Evolutionary conservation across 2,113 vertebrate species (phyloP).

Genomic region (Heterotis niloticus): DNA sequence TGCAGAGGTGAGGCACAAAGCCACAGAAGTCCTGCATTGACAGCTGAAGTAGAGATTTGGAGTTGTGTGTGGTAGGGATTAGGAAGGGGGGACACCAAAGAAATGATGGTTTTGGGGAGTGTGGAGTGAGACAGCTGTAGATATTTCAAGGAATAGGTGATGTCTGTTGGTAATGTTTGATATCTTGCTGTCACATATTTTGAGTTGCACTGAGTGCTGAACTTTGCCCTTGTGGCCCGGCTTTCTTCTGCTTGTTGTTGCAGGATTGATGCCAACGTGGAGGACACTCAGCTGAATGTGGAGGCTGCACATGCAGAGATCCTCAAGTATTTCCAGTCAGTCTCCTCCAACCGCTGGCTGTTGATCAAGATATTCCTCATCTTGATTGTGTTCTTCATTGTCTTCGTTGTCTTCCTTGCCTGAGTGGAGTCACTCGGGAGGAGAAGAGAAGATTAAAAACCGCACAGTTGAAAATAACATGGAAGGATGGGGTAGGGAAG

Average conservation of each 20-base stretch:
- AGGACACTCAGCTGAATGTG: constrained; percentile 85
- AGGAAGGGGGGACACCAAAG: not conserved
- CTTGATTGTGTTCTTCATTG: constrained; percentile 86
- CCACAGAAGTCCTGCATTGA: not conserved
- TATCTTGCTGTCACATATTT: no score
- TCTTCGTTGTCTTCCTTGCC: constrained; percentile 90
- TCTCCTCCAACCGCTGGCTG: constrained; percentile 91
- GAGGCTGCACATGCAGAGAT: constrained; percentile 85
- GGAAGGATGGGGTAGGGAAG: not conserved
- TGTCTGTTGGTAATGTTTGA: not conserved
- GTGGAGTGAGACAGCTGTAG: not conserved
- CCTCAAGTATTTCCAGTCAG: constrained; percentile 90
- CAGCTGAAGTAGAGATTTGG: not conserved
- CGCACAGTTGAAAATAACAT: not conserved
- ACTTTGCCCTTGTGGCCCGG: not conserved
- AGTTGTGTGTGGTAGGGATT: not conserved
- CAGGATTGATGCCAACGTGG: constrained; percentile 86
- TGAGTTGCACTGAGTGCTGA: not conserved
- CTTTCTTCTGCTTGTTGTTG: not conserved
- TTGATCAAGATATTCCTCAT: constrained; percentile 95
- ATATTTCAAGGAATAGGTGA: not conserved
- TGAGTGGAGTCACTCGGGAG: constrained; percentile 50
- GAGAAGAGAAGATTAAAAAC: not conserved
- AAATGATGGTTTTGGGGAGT: not conserved
- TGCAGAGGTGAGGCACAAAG: constrained; percentile 72